Evolutionary conservation across 2,888 invertebrate species (phyloP), one percentile per base, ranked within the genome.

Genomic region (Coenonympha glycerion): DNA sequence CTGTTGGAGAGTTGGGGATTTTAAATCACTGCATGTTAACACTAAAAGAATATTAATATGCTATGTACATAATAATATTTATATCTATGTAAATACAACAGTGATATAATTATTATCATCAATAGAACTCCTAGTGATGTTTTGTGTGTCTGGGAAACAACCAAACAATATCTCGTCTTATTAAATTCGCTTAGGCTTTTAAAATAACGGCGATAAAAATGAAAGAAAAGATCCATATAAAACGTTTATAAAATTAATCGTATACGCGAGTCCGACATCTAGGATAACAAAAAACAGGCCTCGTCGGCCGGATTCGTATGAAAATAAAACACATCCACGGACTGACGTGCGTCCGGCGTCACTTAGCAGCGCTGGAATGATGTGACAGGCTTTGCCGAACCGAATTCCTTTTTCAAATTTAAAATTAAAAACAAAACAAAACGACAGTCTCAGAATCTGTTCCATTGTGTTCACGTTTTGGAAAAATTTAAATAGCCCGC

Each of bases 341-440:
- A 81, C 71, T 85, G 86, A 86, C 86, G 86, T 84, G 86, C 86
- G 87, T 85, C 86, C 83, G 83, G 85, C 86, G 85, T 86, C 87
- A 86, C 87, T 86, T 85, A 85, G 83, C 81, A 82, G 86, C 85
- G 85, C 80, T 75, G 84, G 86, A 84, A 79, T 86, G 86, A 86
- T 85, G 86, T 86, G 87, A 86, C 86, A 84, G 87, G 76, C 77
- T 75, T 83, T 80, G 83, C 83, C 81, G 83, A 85, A 76, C 73
- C 78, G 81, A 81, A 82, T 76, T 81, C 80, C 79, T 80, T 82
- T 85, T 83, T 76, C 71, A 75, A 74, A 76, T 74, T 75, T 68
- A 59, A 76, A 83, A 80, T 80, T 78, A 72, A 81, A 86, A 82
- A 81, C 69, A 78, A 71, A 76, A 74, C 65, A 76, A 78, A 75